Base-by-base conservation (phyloP, 2,797 vertebrate species). In the Sparidentex hasta region DNA sequence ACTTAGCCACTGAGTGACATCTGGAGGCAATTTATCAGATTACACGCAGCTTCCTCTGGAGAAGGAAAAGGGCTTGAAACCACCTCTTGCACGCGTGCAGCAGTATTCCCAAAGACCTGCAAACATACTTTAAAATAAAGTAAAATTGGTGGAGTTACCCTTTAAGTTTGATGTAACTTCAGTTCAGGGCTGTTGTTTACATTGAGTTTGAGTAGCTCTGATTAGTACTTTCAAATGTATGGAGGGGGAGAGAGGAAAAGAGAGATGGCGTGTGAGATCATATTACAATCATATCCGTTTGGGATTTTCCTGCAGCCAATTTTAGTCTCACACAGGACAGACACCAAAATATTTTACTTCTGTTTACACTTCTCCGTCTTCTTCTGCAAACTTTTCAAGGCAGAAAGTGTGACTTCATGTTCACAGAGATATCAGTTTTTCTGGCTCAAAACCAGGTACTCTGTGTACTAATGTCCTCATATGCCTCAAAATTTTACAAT, bases 241-340 rank as follows among this genome's bases (percentile, higher is more conserved):
- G 1, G 13, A 14, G 27, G 12, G 2, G 9, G 51, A n/a, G 47
- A 47, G 74, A 29, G 12, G 6, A 21, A 23, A 9, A 41, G 8
- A 52, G 25, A 56, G 43, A 46, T 58, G 33, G 67, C 56, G 63
- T 23, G 33, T 18, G 61, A 79, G 57, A 83, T 88, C 70, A 41
- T 41, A 41, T 88, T 90, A 81, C 87, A 84, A 44, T 84, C 46
- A 64, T 55, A 54, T 66, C 54, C 55, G 72, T 81, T 73, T 67
- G 64, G 83, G 84, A 88, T 86, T 89, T 81, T 87, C 81, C 85
- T 71, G 65, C 51, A 58, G 77, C 44, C 59, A 64, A 50, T 68
- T 89, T 87, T 80, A 25, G 69, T 74, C 80, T 65, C 7, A 1
- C 29, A 67, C 50, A 74, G 25, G 33, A 68, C 64, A 83, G 84